phyloP scores from a whole-genome alignment of 2,888 invertebrate genomes.

The Lampropteryx suffumata region DNA sequence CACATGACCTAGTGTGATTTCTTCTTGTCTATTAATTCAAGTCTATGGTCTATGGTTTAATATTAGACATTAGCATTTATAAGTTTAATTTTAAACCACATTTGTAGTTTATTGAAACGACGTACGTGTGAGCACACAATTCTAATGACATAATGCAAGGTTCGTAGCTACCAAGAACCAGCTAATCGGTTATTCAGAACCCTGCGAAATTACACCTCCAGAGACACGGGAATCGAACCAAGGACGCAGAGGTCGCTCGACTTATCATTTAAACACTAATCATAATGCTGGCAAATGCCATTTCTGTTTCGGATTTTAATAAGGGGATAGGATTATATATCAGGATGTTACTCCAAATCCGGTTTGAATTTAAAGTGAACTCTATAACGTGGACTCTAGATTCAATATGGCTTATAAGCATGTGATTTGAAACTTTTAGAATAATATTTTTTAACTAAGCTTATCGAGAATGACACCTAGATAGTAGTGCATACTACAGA shows the following conservation, averaged over 20 bases:
- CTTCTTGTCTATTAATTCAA: too few relatives aligned
- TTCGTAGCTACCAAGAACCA: constrained; percentile 75
- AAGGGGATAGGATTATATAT: constrained; percentile 59
- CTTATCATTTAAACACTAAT: constrained; percentile 80
- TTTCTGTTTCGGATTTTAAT: constrained; percentile 76
- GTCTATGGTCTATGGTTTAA: too few relatives aligned
- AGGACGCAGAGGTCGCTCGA: constrained; percentile 76
- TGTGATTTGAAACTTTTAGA: neutral
- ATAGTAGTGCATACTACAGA: too few relatives aligned
- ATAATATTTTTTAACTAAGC: too few relatives aligned
- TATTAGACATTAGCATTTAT: neutral
- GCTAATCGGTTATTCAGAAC: constrained; percentile 78
- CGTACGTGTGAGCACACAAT: constrained; percentile 51
- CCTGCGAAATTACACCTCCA: constrained; percentile 75
- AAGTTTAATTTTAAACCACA: neutral
- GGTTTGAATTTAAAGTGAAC: constrained; percentile 5
- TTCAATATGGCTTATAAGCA: neutral
- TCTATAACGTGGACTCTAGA: neutral
- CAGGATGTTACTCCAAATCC: constrained; percentile 10
- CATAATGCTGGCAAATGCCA: constrained; percentile 76
- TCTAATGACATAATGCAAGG: constrained; percentile 76
- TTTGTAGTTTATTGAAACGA: constrained; percentile 41
- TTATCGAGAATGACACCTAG: too few relatives aligned
- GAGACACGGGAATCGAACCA: constrained; percentile 79
- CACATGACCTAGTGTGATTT: too few relatives aligned